Conservation (phyloP, 37 sponge, comb jelly and placozoan species). For the Lycopodina hypogea region DNA sequence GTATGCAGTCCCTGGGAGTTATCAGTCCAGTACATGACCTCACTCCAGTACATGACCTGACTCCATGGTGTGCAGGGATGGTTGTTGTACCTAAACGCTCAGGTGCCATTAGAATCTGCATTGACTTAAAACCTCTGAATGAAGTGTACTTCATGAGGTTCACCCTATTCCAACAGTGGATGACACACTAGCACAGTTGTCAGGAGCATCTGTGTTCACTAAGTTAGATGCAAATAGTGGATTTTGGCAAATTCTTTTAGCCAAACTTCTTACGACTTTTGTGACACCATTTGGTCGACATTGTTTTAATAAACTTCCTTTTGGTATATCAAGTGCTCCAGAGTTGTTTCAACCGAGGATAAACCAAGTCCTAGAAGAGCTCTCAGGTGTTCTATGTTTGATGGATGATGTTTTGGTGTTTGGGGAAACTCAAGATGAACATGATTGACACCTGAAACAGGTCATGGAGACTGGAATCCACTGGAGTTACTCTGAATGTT, state of each 20-base stretch:
- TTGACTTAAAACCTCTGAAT: constrained; percentile 26
- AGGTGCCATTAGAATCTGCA: constrained; percentile 46
- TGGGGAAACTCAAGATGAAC: constrained; percentile 18
- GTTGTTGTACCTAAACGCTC: constrained; percentile 27
- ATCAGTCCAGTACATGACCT: constrained; percentile 44
- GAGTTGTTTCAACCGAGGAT: constrained; percentile 38
- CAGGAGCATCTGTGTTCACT: constrained; percentile 43
- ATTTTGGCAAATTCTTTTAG: constrained; percentile 29
- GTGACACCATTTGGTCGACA: constrained; percentile 16
- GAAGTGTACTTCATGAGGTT: constrained; percentile 45
- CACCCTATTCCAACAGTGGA: constrained; percentile 53
- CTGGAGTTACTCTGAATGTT: constrained; percentile 48
- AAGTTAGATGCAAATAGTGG: constrained; percentile 60
- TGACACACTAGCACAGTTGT: constrained; percentile 50
- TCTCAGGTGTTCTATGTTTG: constrained; percentile 35
- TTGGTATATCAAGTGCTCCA: constrained; percentile 47
- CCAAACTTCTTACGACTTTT: constrained; percentile 18
- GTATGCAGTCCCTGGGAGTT: constrained; percentile 22
- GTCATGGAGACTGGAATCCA: constrained; percentile 11
- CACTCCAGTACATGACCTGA: too few species aligned
- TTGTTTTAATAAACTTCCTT: constrained; percentile 36
- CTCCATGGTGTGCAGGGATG: constrained; percentile 68
- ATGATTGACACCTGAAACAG: constrained; percentile 16
- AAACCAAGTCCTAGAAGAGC: constrained; percentile 18
- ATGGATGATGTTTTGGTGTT: constrained; percentile 18